phyloP scores from a whole-genome alignment of 2,113 vertebrate genomes.

The Xyliphius kryptos region DNA sequence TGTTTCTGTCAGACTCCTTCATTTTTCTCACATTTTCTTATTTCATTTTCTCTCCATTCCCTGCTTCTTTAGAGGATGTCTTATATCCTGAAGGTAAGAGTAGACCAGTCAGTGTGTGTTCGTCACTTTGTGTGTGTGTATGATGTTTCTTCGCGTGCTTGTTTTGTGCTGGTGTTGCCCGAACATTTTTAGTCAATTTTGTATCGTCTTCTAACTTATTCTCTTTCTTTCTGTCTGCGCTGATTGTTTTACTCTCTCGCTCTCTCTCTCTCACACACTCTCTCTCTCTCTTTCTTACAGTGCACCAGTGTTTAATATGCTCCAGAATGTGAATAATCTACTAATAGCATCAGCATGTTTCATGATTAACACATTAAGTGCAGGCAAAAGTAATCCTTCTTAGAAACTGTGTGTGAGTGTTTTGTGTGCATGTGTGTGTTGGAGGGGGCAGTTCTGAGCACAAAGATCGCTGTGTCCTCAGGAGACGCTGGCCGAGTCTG shows the following conservation, averaged over 20 bases:
- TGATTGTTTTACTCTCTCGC: too few relatives aligned
- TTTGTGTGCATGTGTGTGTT: background rate
- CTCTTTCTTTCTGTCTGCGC: too few relatives aligned
- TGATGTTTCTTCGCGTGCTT: too few relatives aligned
- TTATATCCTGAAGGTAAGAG: slow-evolving; percentile 99
- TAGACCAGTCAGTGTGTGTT: slow-evolving; percentile 58
- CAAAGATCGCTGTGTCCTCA: slow-evolving; percentile 52
- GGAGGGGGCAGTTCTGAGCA: slow-evolving; percentile 23
- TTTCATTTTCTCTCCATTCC: slow-evolving; percentile 71
- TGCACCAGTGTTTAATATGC: slow-evolving; percentile 61
- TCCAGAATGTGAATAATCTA: slow-evolving; percentile 68
- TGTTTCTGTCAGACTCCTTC: too few relatives aligned
- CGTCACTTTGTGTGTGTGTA: too few relatives aligned
- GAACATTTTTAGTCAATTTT: too few relatives aligned
- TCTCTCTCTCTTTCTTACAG: slow-evolving; percentile 40
- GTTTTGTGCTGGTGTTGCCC: too few relatives aligned
- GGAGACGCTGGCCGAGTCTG: slow-evolving; percentile 37
- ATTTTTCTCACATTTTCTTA: slow-evolving; percentile 65
- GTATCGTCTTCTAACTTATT: slow-evolving; percentile 4
- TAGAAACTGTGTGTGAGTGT: too few relatives aligned
- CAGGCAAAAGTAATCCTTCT: slow-evolving; percentile 40
- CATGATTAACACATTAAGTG: slow-evolving; percentile 56
- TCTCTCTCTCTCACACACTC: slow-evolving; percentile 43
- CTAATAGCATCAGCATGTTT: slow-evolving; percentile 65
- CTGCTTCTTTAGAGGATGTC: slow-evolving; percentile 96